Base-by-base conservation (phyloP, 2,888 invertebrate genomes). In the Caenorhabditis imperialis region DNA sequence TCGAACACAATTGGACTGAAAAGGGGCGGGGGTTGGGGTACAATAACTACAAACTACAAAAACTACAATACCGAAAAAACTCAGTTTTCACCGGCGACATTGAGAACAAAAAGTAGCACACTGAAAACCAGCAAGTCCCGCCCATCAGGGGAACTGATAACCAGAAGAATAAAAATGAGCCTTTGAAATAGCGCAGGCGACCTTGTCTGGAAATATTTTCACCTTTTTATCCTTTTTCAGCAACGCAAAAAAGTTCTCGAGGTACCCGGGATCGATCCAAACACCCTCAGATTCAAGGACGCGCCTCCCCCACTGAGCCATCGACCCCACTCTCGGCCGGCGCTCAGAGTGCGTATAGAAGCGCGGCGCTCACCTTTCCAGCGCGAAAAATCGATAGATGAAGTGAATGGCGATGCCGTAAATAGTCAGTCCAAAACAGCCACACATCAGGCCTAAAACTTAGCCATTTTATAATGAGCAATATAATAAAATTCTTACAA, bases 321-420 rank as follows among this genome's bases (percentile, higher is more conserved):
- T 30, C 5, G 16, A 42, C 16, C 12, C 8, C 16, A 18, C 42
- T 3, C 3, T 18, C 6, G 23, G n/a, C n/a, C 47, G 16, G 25
- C 47, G 47, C 2, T 44, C 1, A 6, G 38, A 35, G 1, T 25
- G 12, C 7, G 22, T 10, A 23, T 3, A n/a, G 53, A 10, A 16
- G 14, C 5, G 27, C 16, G 2, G 16, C 25, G 16, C 47, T 30
- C 16, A 67, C 67, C 67, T 67, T 42, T 60, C 33, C 35, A 69
- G 30, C 5, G 69, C 69, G 16, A 53, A 69, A 20, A 47, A 60
- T 33, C 69, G 37, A 40, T 54, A 69, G 4, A 69, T 20, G 18
- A 69, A 69, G 45, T 69, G 60, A 10, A 69, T 38, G 5, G 58
- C 40, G 8, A 58, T 58, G 0, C 37, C 47, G n/a, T 69, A 54